Base-by-base conservation (phyloP, 2,797 vertebrate genomes). In the Myripristis jacobus region DNA sequence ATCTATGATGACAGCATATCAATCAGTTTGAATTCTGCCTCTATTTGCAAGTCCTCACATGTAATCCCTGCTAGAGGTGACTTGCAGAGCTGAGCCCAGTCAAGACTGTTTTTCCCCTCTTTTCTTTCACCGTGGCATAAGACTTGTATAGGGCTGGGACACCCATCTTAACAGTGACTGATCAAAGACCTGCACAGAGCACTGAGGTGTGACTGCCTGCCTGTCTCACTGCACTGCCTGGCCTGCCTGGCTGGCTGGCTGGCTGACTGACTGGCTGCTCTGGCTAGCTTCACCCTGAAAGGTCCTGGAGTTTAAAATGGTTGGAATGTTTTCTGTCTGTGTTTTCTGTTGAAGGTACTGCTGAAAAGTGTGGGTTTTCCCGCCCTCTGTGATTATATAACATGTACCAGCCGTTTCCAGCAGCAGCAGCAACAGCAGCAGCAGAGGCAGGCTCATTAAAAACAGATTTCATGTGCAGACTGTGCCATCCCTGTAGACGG, bases 331-430 rank as follows among this genome's bases (percentile, higher is more conserved):
- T 90, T 90, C 79, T 77, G 83, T 86, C 85, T 88, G 87, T 89
- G 72, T 85, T 88, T 88, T 85, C 71, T 83, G 84, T 61, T 62
- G 83, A 91, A 92, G 90, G 91, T 90, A 90, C 80, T 85, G 88
- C 86, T 73, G 85, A 85, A 86, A 87, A 92, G 91, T 92, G 92
- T 93, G 91, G 91, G 88, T 89, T 93, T 93, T 92, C 92, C 93
- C 91, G 91, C 92, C 92, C 90, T 93, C 89, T 92, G 89, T 81
- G 90, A 92, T 94, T 94, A 94, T 93, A 92, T 94, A 94, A 94
- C 91, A 68, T 88, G 89, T 82, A 92, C 90, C 92, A 92, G 92
- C 91, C 89, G 83, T 86, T 90, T 91, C 84, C 91, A 92, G 91
- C 91, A 87, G 88, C 81, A 70, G 13, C 73, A 63, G 54, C 78